Percentiles rank a stretch among this genome's conserved stretches.
These are phyloP conservation scores for Kradibia gibbosae DNA, from an alignment of 1,140 invertebrate species.

Conservation along the genomic window DNA sequence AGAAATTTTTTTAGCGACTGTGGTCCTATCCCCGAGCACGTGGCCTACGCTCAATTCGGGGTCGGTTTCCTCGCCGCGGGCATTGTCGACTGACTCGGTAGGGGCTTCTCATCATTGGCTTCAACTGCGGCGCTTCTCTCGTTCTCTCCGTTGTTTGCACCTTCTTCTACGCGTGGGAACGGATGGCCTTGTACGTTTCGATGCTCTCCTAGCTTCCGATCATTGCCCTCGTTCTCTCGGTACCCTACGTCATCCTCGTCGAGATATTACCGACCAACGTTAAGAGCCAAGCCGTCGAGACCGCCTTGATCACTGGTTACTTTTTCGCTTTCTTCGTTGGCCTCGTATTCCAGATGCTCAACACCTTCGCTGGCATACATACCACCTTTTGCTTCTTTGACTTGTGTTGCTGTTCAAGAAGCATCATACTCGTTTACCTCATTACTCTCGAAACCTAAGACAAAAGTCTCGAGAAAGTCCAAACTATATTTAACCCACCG, in stretches of 20 bases:
- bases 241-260: slow-evolving; percentile 76
- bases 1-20: slow-evolving; percentile 82
- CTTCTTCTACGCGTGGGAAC: slow-evolving; percentile 71
- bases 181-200: slow-evolving; percentile 56
- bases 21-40: slow-evolving; percentile 72
- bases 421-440: slow-evolving; percentile 75
- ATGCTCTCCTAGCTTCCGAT: slow-evolving; percentile 64
- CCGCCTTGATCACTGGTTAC: slow-evolving; percentile 66
- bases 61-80: slow-evolving; percentile 76
- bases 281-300: slow-evolving; percentile 70
- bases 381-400: slow-evolving; percentile 81
- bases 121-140: slow-evolving; percentile 74
- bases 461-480: slow-evolving; percentile 79
- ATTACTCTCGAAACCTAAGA: slow-evolving; percentile 85
- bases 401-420: slow-evolving; percentile 73
- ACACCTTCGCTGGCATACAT: slow-evolving; percentile 74
- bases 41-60: slow-evolving; percentile 78
- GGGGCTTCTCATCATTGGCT: slow-evolving; percentile 79
- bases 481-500: slow-evolving; percentile 62
- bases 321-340: slow-evolving; percentile 76
- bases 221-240: slow-evolving; percentile 63
- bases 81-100: slow-evolving; percentile 81
- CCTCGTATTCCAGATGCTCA: slow-evolving; percentile 73
- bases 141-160: slow-evolving; percentile 73
- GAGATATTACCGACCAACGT: slow-evolving; percentile 76